Percentiles rank a stretch among this genome's conserved stretches.
phyloP scores from a whole-genome alignment of 2,797 vertebrate species.

The Neosilurus hyrtlii region DNA sequence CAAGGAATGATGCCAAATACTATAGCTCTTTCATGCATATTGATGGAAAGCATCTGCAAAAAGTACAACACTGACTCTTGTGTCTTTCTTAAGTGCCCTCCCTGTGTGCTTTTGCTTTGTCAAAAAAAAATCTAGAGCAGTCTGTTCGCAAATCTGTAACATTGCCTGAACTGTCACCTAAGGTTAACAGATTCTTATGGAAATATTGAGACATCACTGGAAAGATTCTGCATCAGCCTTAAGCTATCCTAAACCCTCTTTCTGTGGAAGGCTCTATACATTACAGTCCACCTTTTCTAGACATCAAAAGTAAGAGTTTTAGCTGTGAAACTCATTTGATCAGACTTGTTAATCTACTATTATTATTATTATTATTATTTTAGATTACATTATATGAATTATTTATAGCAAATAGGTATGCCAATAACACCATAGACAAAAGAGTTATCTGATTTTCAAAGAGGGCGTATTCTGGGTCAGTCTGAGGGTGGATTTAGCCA shows the following conservation, averaged over 20 bases:
- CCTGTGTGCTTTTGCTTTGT: conserved; percentile 57
- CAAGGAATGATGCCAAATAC: conserved; percentile 57
- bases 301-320: too few relatives aligned
- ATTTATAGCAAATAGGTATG: too few relatives aligned
- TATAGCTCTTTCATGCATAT: conserved; percentile 42
- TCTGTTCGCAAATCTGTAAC: conserved; percentile 55
- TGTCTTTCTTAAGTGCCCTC: conserved; percentile 36
- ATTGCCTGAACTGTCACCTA: conserved; percentile 31
- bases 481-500: too few relatives aligned
- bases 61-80: conserved; percentile 57
- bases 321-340: too few relatives aligned
- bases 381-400: too few relatives aligned
- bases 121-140: conserved; percentile 56
- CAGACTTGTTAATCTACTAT: too few relatives aligned
- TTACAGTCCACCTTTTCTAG: neutral
- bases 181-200: conserved; percentile 14
- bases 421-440: too few relatives aligned
- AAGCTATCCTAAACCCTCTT: conserved; percentile 4
- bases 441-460: too few relatives aligned
- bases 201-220: conserved; percentile 18
- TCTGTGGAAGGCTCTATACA: neutral
- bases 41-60: conserved; percentile 41
- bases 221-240: conserved; percentile 16
- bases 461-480: too few relatives aligned
- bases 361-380: too few relatives aligned